phyloP scores from a whole-genome alignment of 2,797 vertebrate species.

The Anableps anableps region DNA sequence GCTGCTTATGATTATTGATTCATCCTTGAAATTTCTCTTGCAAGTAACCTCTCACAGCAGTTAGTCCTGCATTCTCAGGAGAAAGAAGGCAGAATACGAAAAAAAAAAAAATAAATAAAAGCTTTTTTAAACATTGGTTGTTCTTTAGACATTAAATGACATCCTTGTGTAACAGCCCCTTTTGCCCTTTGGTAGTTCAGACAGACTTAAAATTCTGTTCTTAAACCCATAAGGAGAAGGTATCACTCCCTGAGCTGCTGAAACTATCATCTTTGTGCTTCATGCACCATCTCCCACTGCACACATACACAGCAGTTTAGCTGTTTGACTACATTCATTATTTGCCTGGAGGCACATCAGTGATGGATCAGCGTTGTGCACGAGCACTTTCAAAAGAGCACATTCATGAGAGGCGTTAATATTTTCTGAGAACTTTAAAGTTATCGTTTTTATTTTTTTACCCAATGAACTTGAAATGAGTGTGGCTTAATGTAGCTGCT shows the following conservation, averaged over 20 bases:
- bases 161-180: background rate
- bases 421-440: background rate
- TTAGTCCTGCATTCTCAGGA: conserved; percentile 6
- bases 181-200: background rate
- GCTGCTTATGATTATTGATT: conserved; percentile 54
- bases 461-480: background rate
- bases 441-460: background rate
- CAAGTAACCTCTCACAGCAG: conserved; percentile 30
- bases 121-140: background rate
- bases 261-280: background rate
- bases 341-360: conserved; percentile 10
- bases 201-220: background rate
- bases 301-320: conserved; percentile 4
- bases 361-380: background rate
- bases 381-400: background rate
- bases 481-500: background rate
- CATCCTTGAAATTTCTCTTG: conserved; percentile 34
- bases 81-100: conserved; percentile 10
- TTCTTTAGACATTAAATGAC: conserved; percentile 1
- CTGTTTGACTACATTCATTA: conserved; percentile 2
- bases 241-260: background rate
- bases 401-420: background rate
- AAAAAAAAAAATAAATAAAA: conserved; percentile 14
- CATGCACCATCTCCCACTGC: conserved; percentile 1
- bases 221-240: background rate